A percentile compares a stretch with the other conserved stretches of the same genome.
Evolutionary conservation across 2,113 vertebrate genomes (phyloP).

Genomic region (Aphelocoma coerulescens): DNA sequence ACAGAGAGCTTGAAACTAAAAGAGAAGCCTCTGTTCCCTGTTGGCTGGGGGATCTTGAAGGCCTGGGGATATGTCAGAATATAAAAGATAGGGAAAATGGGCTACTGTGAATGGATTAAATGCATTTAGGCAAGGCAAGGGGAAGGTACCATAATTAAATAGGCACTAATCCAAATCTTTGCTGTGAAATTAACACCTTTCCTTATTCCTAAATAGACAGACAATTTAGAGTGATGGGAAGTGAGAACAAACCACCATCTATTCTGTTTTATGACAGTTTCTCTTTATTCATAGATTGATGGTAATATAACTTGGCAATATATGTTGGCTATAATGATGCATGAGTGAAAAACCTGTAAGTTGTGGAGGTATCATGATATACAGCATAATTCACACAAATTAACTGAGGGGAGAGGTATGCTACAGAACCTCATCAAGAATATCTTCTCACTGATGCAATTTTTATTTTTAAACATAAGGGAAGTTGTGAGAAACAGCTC

Average conservation of each 20-base stretch:
- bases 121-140: neutral
- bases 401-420: neutral
- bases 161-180: neutral
- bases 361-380: constrained; percentile 4
- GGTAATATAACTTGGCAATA: neutral
- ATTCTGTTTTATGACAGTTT: neutral
- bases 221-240: neutral
- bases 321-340: neutral
- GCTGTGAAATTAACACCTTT: neutral
- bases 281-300: neutral
- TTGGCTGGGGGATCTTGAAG: neutral
- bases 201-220: neutral
- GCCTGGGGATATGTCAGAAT: neutral
- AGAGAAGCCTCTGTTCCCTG: neutral
- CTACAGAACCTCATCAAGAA: neutral
- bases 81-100: neutral
- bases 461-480: constrained; percentile 64
- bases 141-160: neutral
- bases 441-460: constrained; percentile 9
- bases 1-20: neutral
- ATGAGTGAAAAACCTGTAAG: constrained; percentile 12
- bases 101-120: neutral
- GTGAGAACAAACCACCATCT: neutral
- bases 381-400: constrained; percentile 10
- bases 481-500: constrained; percentile 48